Conservation (phyloP, 2,888 invertebrate species). For the Suillia variegata region DNA sequence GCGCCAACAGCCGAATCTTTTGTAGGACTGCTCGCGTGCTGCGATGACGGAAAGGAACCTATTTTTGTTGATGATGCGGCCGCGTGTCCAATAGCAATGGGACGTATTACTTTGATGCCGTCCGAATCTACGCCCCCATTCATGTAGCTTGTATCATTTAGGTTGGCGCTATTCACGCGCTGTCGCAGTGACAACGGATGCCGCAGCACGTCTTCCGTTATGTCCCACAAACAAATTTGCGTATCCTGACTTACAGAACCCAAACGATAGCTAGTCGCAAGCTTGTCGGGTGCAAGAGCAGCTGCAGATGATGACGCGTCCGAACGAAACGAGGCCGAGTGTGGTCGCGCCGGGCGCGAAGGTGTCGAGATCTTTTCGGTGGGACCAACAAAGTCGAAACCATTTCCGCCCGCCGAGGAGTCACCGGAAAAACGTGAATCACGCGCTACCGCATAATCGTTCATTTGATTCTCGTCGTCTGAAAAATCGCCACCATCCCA, state of each 20-base stretch:
- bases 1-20: slow-evolving; percentile 37
- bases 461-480: slow-evolving; percentile 65
- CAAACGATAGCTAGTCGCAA: slow-evolving; percentile 77
- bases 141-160: slow-evolving; percentile 49
- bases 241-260: slow-evolving; percentile 98
- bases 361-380: slow-evolving; percentile 55
- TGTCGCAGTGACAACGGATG: slow-evolving; percentile 66
- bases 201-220: slow-evolving; percentile 91
- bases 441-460: slow-evolving; percentile 48
- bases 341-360: slow-evolving; percentile 52
- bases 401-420: slow-evolving; percentile 48
- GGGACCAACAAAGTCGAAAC: slow-evolving; percentile 43
- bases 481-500: slow-evolving; percentile 66
- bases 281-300: slow-evolving; percentile 58
- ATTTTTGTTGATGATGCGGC: too few relatives aligned
- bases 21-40: slow-evolving; percentile 44
- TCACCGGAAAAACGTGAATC: slow-evolving; percentile 48
- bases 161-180: slow-evolving; percentile 52
- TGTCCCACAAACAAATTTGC: slow-evolving; percentile 96
- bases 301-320: slow-evolving; percentile 50
- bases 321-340: slow-evolving; percentile 57
- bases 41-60: slow-evolving; percentile 32
- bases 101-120: slow-evolving; percentile 58
- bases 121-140: slow-evolving; percentile 55
- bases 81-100: slow-evolving; percentile 52